These are phyloP conservation scores for Acleris literana DNA, from an alignment of 2,888 invertebrate genomes.

Conservation along the genomic window DNA sequence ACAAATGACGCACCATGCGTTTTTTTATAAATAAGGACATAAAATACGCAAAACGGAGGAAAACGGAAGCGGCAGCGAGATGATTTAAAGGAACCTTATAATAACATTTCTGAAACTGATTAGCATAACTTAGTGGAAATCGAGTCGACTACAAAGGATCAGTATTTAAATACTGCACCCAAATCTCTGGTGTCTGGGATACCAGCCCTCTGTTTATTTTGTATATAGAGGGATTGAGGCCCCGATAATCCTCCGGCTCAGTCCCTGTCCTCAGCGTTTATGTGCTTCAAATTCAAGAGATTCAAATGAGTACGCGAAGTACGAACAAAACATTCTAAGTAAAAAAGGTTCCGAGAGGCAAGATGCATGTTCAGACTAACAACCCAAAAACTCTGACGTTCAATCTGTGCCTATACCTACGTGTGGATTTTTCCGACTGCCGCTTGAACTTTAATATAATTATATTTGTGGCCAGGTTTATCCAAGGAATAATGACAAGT, in stretches of 20 bases:
- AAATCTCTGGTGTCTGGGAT: slow-evolving; percentile 45
- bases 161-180: slow-evolving; percentile 63
- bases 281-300: slow-evolving; percentile 23
- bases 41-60: slow-evolving; percentile 51
- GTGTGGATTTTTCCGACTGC: too few relatives aligned
- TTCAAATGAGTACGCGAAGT: slow-evolving; percentile 22
- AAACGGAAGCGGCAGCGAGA: slow-evolving; percentile 37
- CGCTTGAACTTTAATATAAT: too few relatives aligned
- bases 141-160: slow-evolving; percentile 47
- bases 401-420: too few relatives aligned
- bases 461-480: too few relatives aligned
- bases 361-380: neutral
- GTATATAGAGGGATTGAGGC: slow-evolving; percentile 26
- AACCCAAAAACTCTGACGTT: neutral
- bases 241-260: slow-evolving; percentile 17
- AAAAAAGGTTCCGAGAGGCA: neutral
- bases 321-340: slow-evolving; percentile 1
- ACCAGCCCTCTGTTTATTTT: slow-evolving; percentile 27
- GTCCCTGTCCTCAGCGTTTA: slow-evolving; percentile 13
- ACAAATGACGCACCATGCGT: slow-evolving; percentile 49
- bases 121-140: slow-evolving; percentile 58
- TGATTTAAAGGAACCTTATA: slow-evolving; percentile 37
- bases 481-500: too few relatives aligned
- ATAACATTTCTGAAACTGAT: slow-evolving; percentile 59
- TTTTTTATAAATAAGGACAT: slow-evolving; percentile 54